Conservation (phyloP, 2,888 invertebrate genomes). For the Drosophila algonquin region DNA sequence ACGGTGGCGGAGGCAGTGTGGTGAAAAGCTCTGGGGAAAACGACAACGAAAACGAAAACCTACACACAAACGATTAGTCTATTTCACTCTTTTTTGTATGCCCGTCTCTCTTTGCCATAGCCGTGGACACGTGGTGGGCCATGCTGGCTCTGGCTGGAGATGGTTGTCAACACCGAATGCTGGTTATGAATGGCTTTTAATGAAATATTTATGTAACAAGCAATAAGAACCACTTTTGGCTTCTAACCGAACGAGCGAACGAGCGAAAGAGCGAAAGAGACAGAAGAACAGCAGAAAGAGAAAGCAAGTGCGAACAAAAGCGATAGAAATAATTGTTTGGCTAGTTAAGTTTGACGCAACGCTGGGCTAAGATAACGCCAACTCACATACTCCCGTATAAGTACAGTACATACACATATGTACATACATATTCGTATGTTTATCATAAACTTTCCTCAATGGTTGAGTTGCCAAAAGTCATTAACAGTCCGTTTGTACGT, state of each 20-base stretch:
- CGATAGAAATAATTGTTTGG: constrained; percentile 50
- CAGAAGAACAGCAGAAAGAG: background rate
- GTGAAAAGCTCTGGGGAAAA: constrained; percentile 66
- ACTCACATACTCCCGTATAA: constrained; percentile 20
- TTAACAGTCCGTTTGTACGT: constrained; percentile 37
- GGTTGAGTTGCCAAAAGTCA: constrained; percentile 38
- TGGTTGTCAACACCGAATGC: constrained; percentile 58
- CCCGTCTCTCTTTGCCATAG: constrained; percentile 14
- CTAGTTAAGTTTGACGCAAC: constrained; percentile 44
- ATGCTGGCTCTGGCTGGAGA: constrained; percentile 30
- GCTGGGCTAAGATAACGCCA: constrained; percentile 39
- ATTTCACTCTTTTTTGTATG: constrained; percentile 1
- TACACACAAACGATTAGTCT: constrained; percentile 7
- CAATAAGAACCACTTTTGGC: constrained; percentile 52
- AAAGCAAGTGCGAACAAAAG: constrained; percentile 7
- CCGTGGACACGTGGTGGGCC: constrained; percentile 56
- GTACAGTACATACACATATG: background rate
- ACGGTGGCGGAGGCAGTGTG: constrained; percentile 33
- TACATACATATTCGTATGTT: constrained; percentile 15
- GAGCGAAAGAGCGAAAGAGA: constrained; percentile 3
- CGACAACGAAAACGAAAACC: background rate
- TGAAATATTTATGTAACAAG: constrained; percentile 73
- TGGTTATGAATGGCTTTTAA: constrained; percentile 74
- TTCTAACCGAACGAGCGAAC: background rate
- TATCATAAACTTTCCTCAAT: constrained; percentile 30